Evolutionary conservation across 2,797 vertebrate genomes (phyloP).

Genomic region (Sternotherus odoratus): DNA sequence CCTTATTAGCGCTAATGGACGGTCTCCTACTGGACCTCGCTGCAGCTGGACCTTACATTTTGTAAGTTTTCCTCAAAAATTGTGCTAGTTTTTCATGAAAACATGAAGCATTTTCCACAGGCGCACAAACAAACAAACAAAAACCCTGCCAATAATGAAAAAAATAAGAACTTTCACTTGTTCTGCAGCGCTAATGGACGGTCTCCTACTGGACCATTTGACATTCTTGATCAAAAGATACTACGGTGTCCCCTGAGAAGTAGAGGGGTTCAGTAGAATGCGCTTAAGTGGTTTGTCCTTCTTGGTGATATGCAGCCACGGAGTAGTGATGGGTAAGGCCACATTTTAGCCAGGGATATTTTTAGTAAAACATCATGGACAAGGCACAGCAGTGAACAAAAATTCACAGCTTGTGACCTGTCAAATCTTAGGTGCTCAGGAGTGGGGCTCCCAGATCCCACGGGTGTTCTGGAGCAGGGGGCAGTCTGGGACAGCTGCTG

Average conservation of each 20-base stretch:
- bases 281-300: background rate
- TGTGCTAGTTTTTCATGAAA: constrained; percentile 72
- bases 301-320: background rate
- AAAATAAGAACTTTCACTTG: background rate
- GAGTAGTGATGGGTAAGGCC: background rate
- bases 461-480: too few species aligned
- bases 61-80: constrained; percentile 20
- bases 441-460: too few species aligned
- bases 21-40: background rate
- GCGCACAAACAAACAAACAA: constrained; percentile 38
- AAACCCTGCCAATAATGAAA: background rate
- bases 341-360: too few species aligned
- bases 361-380: too few species aligned
- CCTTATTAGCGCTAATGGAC: background rate
- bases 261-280: background rate
- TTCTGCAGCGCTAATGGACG: background rate
- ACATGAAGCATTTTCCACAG: constrained; percentile 67
- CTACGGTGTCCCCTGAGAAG: background rate
- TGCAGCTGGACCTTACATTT: background rate
- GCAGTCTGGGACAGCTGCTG: too few species aligned
- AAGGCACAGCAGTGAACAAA: too few species aligned
- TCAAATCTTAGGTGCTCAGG: too few species aligned
- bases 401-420: too few species aligned
- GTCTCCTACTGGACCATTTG: background rate
- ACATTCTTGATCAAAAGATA: background rate